Conservation (phyloP, 2,113 vertebrate genomes). For the Arizona elegans region DNA sequence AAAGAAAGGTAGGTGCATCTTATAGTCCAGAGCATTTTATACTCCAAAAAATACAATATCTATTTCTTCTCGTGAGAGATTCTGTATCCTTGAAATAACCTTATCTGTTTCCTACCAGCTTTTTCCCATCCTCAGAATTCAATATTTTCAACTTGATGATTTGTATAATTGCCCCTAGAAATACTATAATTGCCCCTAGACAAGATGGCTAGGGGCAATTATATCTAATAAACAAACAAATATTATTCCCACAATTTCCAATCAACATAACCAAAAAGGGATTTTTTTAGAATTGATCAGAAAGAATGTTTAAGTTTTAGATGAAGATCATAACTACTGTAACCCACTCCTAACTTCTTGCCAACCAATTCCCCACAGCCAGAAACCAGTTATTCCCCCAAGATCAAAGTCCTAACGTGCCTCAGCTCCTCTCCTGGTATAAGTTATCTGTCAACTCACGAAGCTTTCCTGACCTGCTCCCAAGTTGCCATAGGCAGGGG, state of each 20-base stretch:
- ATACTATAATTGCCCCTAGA: background rate
- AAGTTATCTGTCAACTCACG: too few species aligned
- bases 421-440: background rate
- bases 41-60: background rate
- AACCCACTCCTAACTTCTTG: background rate
- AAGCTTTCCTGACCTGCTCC: too few species aligned
- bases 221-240: background rate
- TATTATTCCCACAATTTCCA: background rate
- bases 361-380: background rate
- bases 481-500: too few species aligned
- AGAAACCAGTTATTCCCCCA: background rate
- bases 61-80: background rate
- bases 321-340: background rate
- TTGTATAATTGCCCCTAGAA: background rate
- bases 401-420: background rate
- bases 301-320: background rate
- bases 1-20: too few species aligned
- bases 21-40: too few species aligned
- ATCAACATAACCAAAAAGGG: background rate
- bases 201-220: background rate
- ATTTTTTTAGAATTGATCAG: background rate
- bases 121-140: background rate
- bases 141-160: background rate
- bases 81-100: background rate
- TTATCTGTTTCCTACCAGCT: background rate